These are phyloP conservation scores for Ciona savignyi DNA, from an alignment of 23 tunicate genomes.

Conservation along the genomic window DNA sequence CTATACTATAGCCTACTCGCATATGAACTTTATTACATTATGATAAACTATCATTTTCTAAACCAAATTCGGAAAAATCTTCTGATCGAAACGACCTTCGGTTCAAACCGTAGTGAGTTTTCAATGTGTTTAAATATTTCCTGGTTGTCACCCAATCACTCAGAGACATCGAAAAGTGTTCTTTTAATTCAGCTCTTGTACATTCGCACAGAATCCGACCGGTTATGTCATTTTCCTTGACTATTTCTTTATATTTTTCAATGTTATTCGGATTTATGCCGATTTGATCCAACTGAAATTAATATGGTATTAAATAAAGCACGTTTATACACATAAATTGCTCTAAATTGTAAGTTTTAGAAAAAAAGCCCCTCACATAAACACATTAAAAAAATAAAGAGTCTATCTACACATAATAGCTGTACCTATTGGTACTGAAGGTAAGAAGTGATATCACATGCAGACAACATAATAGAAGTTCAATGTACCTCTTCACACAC, in stretches of 20 bases:
- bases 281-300: constrained; percentile 16
- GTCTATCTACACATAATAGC: neutral
- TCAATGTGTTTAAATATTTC: neutral
- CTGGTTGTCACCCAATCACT: constrained; percentile 22
- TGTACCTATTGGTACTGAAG: too few relatives aligned
- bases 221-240: constrained; percentile 2
- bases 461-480: neutral
- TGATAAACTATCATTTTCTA: too few relatives aligned
- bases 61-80: too few relatives aligned
- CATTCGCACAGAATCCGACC: neutral
- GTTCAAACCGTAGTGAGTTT: neutral
- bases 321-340: neutral
- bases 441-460: too few relatives aligned
- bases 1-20: too few relatives aligned
- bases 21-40: too few relatives aligned
- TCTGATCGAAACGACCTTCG: neutral
- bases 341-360: too few relatives aligned
- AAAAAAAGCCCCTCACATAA: too few relatives aligned
- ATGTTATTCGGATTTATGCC: constrained; percentile 10
- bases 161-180: constrained; percentile 7
- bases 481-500: constrained; percentile 30
- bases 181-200: neutral
- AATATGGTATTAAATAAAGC: too few relatives aligned
- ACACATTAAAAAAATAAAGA: too few relatives aligned
- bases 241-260: neutral